Conservation (phyloP, 2,888 invertebrate genomes). For the Stenichneumon culpator region DNA sequence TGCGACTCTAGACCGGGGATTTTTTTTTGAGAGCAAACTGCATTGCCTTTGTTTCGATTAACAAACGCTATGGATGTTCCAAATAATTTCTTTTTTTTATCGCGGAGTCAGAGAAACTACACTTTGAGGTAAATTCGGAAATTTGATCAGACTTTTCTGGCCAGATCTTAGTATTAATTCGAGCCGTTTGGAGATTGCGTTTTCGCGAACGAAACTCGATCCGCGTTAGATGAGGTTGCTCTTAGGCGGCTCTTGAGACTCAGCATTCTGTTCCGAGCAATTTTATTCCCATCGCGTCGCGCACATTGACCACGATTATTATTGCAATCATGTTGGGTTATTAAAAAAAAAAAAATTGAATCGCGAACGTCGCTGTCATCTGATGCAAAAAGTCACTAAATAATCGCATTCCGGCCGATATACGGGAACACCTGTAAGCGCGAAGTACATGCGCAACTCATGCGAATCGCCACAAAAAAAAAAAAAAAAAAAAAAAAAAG, state of each 20-base stretch:
- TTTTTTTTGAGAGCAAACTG: too few relatives aligned
- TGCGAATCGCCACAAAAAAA: neutral
- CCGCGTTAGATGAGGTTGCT: neutral
- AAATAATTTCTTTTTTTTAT: too few relatives aligned
- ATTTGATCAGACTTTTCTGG: too few relatives aligned
- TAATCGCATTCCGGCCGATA: neutral
- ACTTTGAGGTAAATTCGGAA: too few relatives aligned
- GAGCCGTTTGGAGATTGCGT: neutral
- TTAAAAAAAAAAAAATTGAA: neutral
- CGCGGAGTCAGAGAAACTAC: too few relatives aligned
- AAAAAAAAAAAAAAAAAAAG: neutral
- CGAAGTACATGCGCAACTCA: neutral
- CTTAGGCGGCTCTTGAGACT: neutral
- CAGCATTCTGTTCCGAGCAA: neutral
- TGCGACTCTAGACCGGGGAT: too few relatives aligned
- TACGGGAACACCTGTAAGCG: neutral
- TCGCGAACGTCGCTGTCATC: neutral
- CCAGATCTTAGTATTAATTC: too few relatives aligned
- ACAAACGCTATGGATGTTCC: too few relatives aligned
- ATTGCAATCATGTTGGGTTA: neutral
- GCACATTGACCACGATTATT: neutral
- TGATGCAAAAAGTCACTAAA: neutral
- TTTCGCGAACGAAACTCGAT: neutral
- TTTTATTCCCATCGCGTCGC: neutral
- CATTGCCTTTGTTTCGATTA: too few relatives aligned